Percentiles rank a stretch among this genome's conserved stretches.
phyloP scores from a whole-genome alignment of 2,888 invertebrate genomes.

The Dioctria rufipes region DNA sequence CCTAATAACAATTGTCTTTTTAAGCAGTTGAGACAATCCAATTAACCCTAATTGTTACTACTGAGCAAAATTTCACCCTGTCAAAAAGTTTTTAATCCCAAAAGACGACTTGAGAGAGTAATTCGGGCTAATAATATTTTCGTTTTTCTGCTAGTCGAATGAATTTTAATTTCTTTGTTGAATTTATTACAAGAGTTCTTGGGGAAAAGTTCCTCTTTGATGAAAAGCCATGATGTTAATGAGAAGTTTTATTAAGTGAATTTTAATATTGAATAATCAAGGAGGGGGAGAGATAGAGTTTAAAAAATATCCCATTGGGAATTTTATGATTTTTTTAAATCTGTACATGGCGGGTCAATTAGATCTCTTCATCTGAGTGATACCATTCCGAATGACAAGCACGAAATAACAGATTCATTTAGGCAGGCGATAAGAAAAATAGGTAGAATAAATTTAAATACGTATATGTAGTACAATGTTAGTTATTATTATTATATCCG shows the following conservation, averaged over 20 bases:
- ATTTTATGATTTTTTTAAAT: too few relatives aligned
- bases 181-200: background rate
- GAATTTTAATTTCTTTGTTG: constrained; percentile 7
- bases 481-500: too few relatives aligned
- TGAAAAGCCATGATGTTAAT: background rate
- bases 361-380: too few relatives aligned
- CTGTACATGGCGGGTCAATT: too few relatives aligned
- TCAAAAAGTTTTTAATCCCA: constrained; percentile 23
- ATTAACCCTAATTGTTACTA: constrained; percentile 35
- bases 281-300: too few relatives aligned
- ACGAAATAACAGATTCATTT: too few relatives aligned
- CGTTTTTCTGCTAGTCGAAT: background rate
- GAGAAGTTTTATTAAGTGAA: background rate
- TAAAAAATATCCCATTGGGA: too few relatives aligned
- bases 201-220: background rate
- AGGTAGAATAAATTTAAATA: too few relatives aligned
- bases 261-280: too few relatives aligned
- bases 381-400: too few relatives aligned
- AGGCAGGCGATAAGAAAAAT: too few relatives aligned
- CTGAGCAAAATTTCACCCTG: constrained; percentile 12
- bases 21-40: constrained; percentile 28
- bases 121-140: constrained; percentile 2
- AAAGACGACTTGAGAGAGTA: background rate
- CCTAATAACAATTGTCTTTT: constrained; percentile 4
- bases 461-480: too few relatives aligned